Evolutionary conservation across 2,888 invertebrate genomes (phyloP).

Genomic region (Drosophila monieri): DNA sequence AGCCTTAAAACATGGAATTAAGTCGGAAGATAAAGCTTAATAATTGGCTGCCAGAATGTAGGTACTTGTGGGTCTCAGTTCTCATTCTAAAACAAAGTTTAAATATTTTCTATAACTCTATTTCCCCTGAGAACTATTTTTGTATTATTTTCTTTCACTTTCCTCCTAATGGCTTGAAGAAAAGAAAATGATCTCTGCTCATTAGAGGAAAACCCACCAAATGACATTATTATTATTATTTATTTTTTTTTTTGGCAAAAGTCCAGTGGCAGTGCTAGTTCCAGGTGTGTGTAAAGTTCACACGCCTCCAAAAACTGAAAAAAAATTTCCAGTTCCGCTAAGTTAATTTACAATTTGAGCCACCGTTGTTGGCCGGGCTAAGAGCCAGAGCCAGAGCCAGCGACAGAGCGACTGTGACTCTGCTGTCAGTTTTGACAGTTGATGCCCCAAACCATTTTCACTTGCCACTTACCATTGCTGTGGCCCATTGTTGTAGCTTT

Average conservation of each 20-base stretch:
- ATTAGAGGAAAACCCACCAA: conserved; percentile 51
- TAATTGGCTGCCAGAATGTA: not conserved
- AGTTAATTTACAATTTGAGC: conserved; percentile 80
- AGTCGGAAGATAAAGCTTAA: conserved; percentile 8
- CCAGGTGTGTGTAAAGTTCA: conserved; percentile 48
- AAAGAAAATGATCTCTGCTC: conserved; percentile 72
- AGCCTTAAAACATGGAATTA: conserved; percentile 21
- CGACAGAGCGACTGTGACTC: conserved; percentile 38
- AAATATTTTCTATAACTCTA: conserved; percentile 13
- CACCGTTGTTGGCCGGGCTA: conserved; percentile 49
- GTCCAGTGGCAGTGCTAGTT: not conserved
- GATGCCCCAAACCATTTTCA: conserved; percentile 78
- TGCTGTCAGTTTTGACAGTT: conserved; percentile 80
- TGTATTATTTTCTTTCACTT: conserved; percentile 26
- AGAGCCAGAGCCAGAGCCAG: conserved; percentile 8
- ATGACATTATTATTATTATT: conserved; percentile 56
- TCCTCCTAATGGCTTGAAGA: conserved; percentile 68
- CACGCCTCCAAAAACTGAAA: conserved; percentile 48
- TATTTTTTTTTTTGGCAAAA: conserved; percentile 25
- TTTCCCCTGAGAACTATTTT: conserved; percentile 29
- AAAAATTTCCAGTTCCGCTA: conserved; percentile 70
- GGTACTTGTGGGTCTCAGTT: not conserved
- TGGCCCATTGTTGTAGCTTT: conserved; percentile 51
- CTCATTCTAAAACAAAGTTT: conserved; percentile 5
- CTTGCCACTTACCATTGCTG: conserved; percentile 75